Evolutionary conservation across 2,888 invertebrate genomes (phyloP).

Genomic region (Argyresthia goedartella): DNA sequence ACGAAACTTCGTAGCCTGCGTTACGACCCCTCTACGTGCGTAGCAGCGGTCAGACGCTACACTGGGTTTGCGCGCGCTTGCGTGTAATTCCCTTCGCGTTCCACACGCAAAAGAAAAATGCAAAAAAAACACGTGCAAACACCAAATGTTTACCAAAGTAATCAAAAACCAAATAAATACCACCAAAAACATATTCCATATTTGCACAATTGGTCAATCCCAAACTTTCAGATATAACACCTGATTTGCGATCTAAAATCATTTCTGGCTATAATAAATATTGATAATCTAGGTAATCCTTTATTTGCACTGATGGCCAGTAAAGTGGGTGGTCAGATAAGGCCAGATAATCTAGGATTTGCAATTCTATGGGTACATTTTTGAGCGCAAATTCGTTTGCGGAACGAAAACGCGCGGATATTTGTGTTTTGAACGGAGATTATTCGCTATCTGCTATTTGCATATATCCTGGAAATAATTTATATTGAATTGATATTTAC

Average conservation of each 20-base stretch:
- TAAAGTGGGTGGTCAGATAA: constrained; percentile 60
- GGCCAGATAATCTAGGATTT: constrained; percentile 36
- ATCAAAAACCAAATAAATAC: neutral
- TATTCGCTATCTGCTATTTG: too few species aligned
- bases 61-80: neutral
- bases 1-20: neutral
- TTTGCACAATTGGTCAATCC: constrained; percentile 57
- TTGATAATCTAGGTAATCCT: constrained; percentile 59
- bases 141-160: neutral
- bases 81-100: neutral
- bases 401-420: too few species aligned
- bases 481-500: too few species aligned
- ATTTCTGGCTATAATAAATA: constrained; percentile 48
- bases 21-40: neutral
- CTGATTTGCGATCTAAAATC: constrained; percentile 37
- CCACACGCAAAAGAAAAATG: too few species aligned
- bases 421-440: too few species aligned
- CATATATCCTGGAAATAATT: too few species aligned
- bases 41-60: neutral
- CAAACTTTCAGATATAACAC: constrained; percentile 22
- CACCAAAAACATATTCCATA: constrained; percentile 26
- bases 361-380: constrained; percentile 43
- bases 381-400: constrained; percentile 13
- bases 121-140: neutral
- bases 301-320: constrained; percentile 54